These are phyloP conservation scores for Scrobipalpa atriplicella DNA, from an alignment of 2,888 invertebrate genomes.

Conservation along the genomic window DNA sequence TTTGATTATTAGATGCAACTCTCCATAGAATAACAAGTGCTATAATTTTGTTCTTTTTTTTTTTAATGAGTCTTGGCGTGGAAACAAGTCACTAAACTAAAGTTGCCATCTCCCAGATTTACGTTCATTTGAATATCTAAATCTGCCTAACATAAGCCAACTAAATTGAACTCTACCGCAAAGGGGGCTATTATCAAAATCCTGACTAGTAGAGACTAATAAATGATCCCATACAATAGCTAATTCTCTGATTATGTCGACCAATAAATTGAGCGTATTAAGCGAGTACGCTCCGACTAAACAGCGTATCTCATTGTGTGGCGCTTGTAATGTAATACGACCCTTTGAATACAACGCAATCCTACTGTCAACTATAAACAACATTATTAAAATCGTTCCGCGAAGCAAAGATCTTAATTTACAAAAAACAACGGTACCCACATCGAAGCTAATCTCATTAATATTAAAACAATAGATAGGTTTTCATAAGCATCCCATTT, in stretches of 20 bases:
- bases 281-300: slow-evolving; percentile 9
- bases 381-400: slow-evolving; percentile 36
- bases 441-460: slow-evolving; percentile 51
- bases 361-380: slow-evolving; percentile 26
- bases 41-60: too few species aligned
- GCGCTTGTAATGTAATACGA: slow-evolving; percentile 26
- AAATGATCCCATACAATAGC: slow-evolving; percentile 21
- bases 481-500: slow-evolving; percentile 60
- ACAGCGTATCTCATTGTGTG: slow-evolving; percentile 21
- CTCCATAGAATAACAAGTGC: too few species aligned
- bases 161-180: slow-evolving; percentile 19
- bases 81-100: too few species aligned
- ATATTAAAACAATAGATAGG: slow-evolving; percentile 59
- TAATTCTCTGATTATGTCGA: slow-evolving; percentile 20
- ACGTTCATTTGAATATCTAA: not conserved
- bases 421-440: slow-evolving; percentile 46
- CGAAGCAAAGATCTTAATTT: slow-evolving; percentile 51
- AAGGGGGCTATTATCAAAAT: slow-evolving; percentile 23
- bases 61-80: too few species aligned
- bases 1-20: too few species aligned
- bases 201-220: slow-evolving; percentile 20
- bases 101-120: not conserved
- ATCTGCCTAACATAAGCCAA: not conserved
- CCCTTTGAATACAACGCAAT: slow-evolving; percentile 24
- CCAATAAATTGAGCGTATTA: slow-evolving; percentile 23